A percentile compares a stretch with the other conserved stretches of the same genome.
phyloP scores from a whole-genome alignment of 1,140 invertebrate species.

The Ganaspis sp. region DNA sequence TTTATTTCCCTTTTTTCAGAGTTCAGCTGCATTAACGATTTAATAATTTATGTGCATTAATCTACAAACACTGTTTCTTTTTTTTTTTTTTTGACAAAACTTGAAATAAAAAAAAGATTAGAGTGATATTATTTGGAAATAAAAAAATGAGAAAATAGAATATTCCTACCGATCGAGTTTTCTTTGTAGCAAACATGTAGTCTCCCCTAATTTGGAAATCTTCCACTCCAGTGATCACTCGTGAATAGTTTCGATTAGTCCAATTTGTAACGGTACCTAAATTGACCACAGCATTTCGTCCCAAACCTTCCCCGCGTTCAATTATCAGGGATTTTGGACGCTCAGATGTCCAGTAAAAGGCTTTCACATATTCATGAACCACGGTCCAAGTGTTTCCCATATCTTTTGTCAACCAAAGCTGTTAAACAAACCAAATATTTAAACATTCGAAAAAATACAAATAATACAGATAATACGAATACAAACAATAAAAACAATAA shows the following conservation, averaged over 20 bases:
- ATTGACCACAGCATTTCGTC: conserved; percentile 80
- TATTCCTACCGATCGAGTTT: conserved; percentile 1
- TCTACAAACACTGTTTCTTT: too few species aligned
- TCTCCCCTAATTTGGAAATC: conserved; percentile 90
- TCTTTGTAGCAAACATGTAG: conserved; percentile 87
- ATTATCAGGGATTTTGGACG: conserved; percentile 80
- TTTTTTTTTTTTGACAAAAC: too few species aligned
- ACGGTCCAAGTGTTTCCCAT: conserved; percentile 84
- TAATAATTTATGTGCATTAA: too few species aligned
- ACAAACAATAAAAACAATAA: too few species aligned
- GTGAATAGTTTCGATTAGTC: conserved; percentile 65
- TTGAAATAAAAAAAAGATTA: too few species aligned
- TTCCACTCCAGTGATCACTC: conserved; percentile 83
- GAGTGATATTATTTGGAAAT: too few species aligned
- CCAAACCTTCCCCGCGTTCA: conserved; percentile 81
- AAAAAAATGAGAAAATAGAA: neutral
- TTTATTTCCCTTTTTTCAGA: too few species aligned
- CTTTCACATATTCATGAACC: conserved; percentile 85
- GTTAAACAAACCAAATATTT: too few species aligned
- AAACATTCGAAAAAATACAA: too few species aligned
- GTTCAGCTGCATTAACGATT: too few species aligned
- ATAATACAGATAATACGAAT: too few species aligned
- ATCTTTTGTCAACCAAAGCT: conserved; percentile 87
- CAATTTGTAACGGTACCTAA: conserved; percentile 71
- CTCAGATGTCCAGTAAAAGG: conserved; percentile 81